Evolutionary conservation across 2,888 invertebrate species (phyloP).

Genomic region (Brachyptera risi): DNA sequence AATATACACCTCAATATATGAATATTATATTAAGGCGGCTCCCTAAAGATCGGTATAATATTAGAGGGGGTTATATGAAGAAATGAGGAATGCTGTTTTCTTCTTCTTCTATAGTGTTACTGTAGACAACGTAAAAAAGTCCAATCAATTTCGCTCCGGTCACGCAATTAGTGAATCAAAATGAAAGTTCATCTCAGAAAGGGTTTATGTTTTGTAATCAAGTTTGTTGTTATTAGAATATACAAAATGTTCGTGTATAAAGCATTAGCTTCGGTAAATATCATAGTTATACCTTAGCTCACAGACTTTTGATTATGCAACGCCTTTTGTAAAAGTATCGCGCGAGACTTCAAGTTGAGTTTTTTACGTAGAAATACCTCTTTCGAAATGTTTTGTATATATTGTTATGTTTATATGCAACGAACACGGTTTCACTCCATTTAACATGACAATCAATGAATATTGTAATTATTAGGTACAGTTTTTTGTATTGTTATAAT

Average conservation of each 20-base stretch:
- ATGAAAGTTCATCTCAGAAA: conserved; percentile 9
- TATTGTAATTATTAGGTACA: no score
- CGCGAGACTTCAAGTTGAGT: no score
- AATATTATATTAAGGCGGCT: neutral
- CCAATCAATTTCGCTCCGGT: conserved; percentile 15
- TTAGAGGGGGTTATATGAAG: neutral
- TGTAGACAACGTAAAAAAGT: neutral
- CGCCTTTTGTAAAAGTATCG: no score
- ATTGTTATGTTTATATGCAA: no score
- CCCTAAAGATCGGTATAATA: neutral
- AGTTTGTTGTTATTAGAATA: neutral
- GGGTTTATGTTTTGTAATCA: conserved; percentile 7
- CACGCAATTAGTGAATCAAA: conserved; percentile 16
- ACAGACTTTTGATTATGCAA: conserved; percentile 10
- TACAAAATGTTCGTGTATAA: neutral
- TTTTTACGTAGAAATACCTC: no score
- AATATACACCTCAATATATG: conserved; percentile 11
- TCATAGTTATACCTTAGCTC: neutral
- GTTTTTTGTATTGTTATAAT: no score
- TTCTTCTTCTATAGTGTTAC: neutral
- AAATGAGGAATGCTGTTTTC: conserved; percentile 10
- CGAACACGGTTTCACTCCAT: no score
- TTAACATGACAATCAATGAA: no score
- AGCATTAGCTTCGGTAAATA: conserved; percentile 12
- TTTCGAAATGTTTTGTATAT: no score